These are phyloP conservation scores for Dendrolimus pini DNA, from an alignment of 2,888 invertebrate species.

Conservation along the genomic window DNA sequence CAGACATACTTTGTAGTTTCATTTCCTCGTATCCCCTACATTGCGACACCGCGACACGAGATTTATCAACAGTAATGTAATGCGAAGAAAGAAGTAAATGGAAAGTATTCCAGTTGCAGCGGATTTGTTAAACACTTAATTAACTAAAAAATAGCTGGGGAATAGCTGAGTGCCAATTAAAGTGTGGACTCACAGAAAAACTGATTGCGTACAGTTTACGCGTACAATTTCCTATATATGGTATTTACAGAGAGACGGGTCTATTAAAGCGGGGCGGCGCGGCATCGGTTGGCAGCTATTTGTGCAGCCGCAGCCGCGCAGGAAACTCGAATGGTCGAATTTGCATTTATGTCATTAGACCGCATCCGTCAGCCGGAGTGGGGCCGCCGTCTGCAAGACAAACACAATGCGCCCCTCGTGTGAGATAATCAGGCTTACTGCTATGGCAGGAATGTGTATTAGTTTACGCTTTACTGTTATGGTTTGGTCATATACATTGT, in stretches of 20 bases:
- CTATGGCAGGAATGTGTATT: background rate
- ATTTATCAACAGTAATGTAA: constrained; percentile 10
- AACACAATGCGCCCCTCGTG: constrained; percentile 13
- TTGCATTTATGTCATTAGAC: constrained; percentile 68
- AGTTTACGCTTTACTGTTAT: too few relatives aligned
- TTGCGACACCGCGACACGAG: background rate
- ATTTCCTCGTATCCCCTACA: constrained; percentile 10
- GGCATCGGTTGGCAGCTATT: background rate
- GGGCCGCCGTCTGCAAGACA: constrained; percentile 5
- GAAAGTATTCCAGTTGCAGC: constrained; percentile 22
- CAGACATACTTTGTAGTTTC: constrained; percentile 30
- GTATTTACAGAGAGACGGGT: constrained; percentile 8
- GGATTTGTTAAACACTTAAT: constrained; percentile 34
- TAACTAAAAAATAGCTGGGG: constrained; percentile 41
- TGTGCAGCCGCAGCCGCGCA: constrained; percentile 33
- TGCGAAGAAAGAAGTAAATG: constrained; percentile 20
- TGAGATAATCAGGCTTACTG: constrained; percentile 9
- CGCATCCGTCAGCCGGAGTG: constrained; percentile 40
- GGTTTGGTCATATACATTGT: too few relatives aligned
- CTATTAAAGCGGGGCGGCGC: constrained; percentile 9
- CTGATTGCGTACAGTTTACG: constrained; percentile 4
- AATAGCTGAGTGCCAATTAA: constrained; percentile 46
- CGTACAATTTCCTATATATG: constrained; percentile 22
- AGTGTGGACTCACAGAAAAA: constrained; percentile 25
- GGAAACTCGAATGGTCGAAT: constrained; percentile 63